phyloP scores from a whole-genome alignment of 2,888 invertebrate genomes.

The Oxyscelio sp. region DNA sequence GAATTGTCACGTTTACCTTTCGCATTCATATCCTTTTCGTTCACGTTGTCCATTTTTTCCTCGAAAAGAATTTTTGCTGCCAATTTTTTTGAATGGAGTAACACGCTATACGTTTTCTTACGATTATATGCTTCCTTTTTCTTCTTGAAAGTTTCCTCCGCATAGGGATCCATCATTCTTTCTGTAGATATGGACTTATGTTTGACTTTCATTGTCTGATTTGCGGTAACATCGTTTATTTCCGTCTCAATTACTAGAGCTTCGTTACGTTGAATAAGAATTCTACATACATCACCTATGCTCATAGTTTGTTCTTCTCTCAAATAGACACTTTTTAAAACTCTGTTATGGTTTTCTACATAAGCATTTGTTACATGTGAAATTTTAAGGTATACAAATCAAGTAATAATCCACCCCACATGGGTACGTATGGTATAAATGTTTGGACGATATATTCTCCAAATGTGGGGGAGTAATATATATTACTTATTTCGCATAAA shows the following conservation, averaged over 20 bases:
- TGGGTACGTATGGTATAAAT: slow-evolving; percentile 56
- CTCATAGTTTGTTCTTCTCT: not conserved
- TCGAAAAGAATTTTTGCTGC: no score
- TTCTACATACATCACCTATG: not conserved
- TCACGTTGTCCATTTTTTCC: no score
- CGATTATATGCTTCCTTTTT: slow-evolving; percentile 7
- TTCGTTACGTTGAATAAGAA: not conserved
- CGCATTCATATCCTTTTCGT: no score
- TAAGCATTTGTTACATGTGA: slow-evolving; percentile 58
- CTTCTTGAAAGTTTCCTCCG: slow-evolving; percentile 5
- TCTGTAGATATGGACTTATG: slow-evolving; percentile 2
- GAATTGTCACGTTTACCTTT: no score
- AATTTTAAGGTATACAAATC: slow-evolving; percentile 47
- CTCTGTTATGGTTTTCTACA: slow-evolving; percentile 1
- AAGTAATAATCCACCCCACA: slow-evolving; percentile 58
- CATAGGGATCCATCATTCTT: slow-evolving; percentile 9
- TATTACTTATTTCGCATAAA: slow-evolving; percentile 1
- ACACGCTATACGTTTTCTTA: not conserved
- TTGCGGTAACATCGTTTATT: not conserved
- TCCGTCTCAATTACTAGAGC: not conserved
- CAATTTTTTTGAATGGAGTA: not conserved
- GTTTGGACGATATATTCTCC: slow-evolving; percentile 36
- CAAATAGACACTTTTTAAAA: not conserved
- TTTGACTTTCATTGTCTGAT: not conserved
- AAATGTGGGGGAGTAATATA: slow-evolving; percentile 59